These are phyloP conservation scores for Cantharis rufa DNA, from an alignment of 2,888 invertebrate genomes.

Conservation along the genomic window DNA sequence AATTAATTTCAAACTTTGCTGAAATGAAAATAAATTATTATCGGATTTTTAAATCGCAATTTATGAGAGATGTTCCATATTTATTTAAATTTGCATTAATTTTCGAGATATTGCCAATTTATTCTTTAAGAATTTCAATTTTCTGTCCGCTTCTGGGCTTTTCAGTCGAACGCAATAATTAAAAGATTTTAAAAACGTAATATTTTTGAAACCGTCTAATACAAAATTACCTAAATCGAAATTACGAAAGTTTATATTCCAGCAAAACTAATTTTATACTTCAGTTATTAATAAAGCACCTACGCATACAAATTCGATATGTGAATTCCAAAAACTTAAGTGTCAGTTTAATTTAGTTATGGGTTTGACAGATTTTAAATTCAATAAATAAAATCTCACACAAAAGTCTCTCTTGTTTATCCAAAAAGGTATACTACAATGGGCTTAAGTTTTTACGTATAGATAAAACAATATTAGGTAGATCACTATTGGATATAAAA, in stretches of 20 bases:
- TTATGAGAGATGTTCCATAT: conserved; percentile 33
- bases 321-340: conserved; percentile 25
- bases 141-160: conserved; percentile 20
- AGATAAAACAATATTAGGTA: conserved; percentile 8
- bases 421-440: neutral
- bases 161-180: conserved; percentile 6
- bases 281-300: conserved; percentile 19
- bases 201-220: neutral
- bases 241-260: neutral
- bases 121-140: conserved; percentile 23
- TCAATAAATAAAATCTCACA: conserved; percentile 6
- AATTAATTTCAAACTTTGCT: conserved; percentile 39
- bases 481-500: conserved; percentile 13
- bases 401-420: neutral
- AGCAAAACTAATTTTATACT: conserved; percentile 6
- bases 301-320: conserved; percentile 24
- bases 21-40: conserved; percentile 39
- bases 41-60: conserved; percentile 34
- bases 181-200: neutral
- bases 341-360: conserved; percentile 30
- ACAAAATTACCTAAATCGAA: neutral
- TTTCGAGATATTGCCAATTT: conserved; percentile 28
- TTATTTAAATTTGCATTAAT: conserved; percentile 33
- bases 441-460: neutral
- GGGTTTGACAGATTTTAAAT: conserved; percentile 22